Percentiles rank a stretch among this genome's conserved stretches.
Conservation (phyloP, 2,797 vertebrate species). For the Bradypus variegatus region DNA sequence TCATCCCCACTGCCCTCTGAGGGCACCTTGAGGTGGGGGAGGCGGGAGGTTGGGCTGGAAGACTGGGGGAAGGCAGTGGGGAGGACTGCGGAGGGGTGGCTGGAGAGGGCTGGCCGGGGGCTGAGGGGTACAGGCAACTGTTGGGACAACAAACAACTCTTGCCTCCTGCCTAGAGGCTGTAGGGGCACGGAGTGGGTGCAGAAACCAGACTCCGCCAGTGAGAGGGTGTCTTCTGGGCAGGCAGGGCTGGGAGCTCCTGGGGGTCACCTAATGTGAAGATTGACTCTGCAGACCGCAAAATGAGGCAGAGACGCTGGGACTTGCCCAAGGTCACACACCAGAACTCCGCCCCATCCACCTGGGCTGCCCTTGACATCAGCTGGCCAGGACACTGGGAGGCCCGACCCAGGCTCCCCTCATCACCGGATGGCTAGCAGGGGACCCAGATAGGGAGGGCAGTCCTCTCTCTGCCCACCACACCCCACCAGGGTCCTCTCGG, state of each 20-base stretch:
- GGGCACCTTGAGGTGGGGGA: conserved; percentile 26
- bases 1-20: not conserved
- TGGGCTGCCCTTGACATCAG: accelerated
- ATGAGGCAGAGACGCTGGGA: not conserved
- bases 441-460: no score
- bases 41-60: not conserved
- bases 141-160: conserved; percentile 53
- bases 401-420: not conserved
- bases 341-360: not conserved
- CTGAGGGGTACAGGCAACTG: not conserved
- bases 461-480: not conserved
- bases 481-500: not conserved
- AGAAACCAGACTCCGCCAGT: not conserved
- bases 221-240: not conserved
- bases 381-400: not conserved
- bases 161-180: not conserved
- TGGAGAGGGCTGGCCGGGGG: not conserved
- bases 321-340: not conserved
- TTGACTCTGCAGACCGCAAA: not conserved
- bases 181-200: not conserved
- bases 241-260: not conserved
- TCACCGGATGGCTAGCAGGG: not conserved
- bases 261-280: not conserved
- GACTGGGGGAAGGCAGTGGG: no score
- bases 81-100: not conserved